Evolutionary conservation across 1,140 invertebrate species (phyloP).

Genomic region (Tetragonula clypearis): DNA sequence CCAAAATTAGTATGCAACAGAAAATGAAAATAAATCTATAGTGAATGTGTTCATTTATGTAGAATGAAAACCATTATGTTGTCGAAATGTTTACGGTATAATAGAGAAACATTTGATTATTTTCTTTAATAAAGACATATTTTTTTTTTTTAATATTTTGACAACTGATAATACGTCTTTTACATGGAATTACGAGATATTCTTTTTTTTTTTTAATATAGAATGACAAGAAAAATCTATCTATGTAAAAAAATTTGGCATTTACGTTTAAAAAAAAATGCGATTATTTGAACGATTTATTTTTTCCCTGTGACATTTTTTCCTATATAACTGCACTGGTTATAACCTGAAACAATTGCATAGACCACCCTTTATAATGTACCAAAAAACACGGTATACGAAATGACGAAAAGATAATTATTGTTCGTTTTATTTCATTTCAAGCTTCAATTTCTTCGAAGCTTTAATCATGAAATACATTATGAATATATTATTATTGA

Average conservation of each 20-base stretch:
- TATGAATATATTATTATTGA: too few species aligned
- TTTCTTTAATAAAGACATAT: neutral
- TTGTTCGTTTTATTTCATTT: too few species aligned
- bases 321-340: neutral
- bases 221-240: neutral
- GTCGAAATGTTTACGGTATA: too few species aligned
- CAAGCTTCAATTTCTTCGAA: too few species aligned
- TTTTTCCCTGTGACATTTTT: neutral
- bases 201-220: neutral
- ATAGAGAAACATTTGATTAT: neutral
- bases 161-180: neutral
- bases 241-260: neutral
- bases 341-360: neutral
- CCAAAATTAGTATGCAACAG: too few species aligned
- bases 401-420: too few species aligned
- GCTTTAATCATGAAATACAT: too few species aligned
- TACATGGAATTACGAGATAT: neutral
- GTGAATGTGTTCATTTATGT: too few species aligned
- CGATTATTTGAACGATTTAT: neutral
- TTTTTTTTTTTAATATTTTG: neutral
- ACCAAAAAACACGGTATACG: too few species aligned
- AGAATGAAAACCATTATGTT: too few species aligned
- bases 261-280: neutral
- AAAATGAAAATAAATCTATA: too few species aligned
- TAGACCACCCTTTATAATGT: neutral